phyloP scores from a whole-genome alignment of 1,140 invertebrate species.

The Drosophila melanica region DNA sequence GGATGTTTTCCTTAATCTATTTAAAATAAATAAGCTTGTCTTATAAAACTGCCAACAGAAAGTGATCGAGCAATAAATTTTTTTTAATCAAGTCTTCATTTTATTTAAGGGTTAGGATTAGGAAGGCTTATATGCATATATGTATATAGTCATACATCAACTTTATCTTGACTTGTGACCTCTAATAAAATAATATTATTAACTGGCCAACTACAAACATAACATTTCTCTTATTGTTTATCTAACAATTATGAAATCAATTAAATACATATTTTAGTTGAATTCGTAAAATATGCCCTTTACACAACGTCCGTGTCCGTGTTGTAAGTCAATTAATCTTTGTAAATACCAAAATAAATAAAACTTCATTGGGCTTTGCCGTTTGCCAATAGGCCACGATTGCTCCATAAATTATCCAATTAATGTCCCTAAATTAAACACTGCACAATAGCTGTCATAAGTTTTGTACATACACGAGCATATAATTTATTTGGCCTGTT shows the following conservation, averaged over 20 bases:
- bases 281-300: not conserved
- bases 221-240: slow-evolving; percentile 9
- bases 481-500: not conserved
- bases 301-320: not conserved
- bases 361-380: slow-evolving; percentile 51
- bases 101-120: too few species aligned
- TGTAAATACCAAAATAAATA: slow-evolving; percentile 54
- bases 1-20: too few species aligned
- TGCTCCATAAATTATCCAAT: slow-evolving; percentile 62
- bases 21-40: too few species aligned
- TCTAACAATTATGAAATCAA: slow-evolving; percentile 21
- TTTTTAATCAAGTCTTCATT: too few species aligned
- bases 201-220: not conserved
- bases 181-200: not conserved
- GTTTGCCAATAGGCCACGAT: not conserved
- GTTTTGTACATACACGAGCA: not conserved
- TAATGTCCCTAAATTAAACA: slow-evolving; percentile 61
- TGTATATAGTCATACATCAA: too few species aligned
- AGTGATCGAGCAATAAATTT: too few species aligned
- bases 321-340: slow-evolving; percentile 38
- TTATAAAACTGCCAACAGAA: too few species aligned
- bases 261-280: slow-evolving; percentile 14
- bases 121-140: too few species aligned
- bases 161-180: too few species aligned
- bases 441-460: slow-evolving; percentile 16